Base-by-base conservation (phyloP, 2,113 vertebrate genomes). In the Mionectes macconnelli region DNA sequence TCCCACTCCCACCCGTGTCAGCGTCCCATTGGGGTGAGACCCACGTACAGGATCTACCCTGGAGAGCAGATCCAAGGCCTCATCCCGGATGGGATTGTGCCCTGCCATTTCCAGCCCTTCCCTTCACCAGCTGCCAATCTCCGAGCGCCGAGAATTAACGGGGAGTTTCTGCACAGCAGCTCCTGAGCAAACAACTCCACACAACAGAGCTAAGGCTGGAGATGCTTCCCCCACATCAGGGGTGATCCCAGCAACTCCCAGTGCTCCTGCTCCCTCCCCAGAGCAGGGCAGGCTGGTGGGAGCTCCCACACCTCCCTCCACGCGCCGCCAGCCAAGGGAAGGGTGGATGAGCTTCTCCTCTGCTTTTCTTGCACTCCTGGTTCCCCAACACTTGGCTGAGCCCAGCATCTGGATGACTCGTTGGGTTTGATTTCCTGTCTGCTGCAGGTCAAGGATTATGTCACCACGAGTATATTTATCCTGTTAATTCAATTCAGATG, bases 361-460 rank as follows among this genome's bases (percentile, higher is more conserved):
- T 69, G 84, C 79, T 81, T 78, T 77, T 28, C 82, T 63, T 69
- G 47, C 68, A 57, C n/a, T 95, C 74, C 92, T 95, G 47, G 49
- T 59, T 94, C 87, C 93, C 77, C 89, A 81, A 81, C 63, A 31
- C 66, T 21, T 83, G 80, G 89, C 67, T 55, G 87, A 87, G 80
- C 9, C 47, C 23, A 84, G 93, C 80, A 92, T 90, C 91, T 83
- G 96, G 85, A 69, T 49, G 80, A 75, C 76, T 57, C 39, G 79
- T 60, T 67, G 93, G 92, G 59, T 91, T 91, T 72, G 91, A 92
- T 97, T 98, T 97, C 96, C 86, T 95, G 90, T 39, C 91, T 89
- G 84, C 95, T 96, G 96, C 94, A 89, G 90, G 96, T 97, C 97
- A 98, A 87, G 94, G 95, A 97, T 97, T 94, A 97, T 88, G 85